These are phyloP conservation scores for Pteropus alecto DNA, from an alignment of 2,113 vertebrate genomes.

Conservation along the genomic window DNA sequence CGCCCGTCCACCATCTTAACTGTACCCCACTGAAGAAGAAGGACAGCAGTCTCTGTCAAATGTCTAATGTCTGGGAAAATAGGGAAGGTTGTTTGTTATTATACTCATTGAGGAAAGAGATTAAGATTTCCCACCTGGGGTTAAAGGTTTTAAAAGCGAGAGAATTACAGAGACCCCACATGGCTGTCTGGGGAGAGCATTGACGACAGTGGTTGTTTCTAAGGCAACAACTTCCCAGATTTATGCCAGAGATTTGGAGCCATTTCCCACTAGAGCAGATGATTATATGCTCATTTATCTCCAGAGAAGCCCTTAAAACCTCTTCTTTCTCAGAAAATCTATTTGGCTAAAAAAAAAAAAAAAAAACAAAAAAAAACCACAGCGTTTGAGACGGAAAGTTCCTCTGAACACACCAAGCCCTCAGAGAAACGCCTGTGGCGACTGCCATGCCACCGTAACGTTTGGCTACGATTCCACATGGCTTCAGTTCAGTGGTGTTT, in stretches of 20 bases:
- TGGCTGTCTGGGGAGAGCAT: constrained; percentile 64
- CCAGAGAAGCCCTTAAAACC: constrained; percentile 66
- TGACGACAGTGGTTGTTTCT: constrained; percentile 72
- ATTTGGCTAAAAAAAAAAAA: constrained; percentile 42
- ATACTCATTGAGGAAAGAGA: neutral
- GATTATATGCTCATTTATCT: constrained; percentile 73
- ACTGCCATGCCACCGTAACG: neutral
- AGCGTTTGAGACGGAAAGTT: constrained; percentile 53
- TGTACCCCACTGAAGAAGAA: neutral
- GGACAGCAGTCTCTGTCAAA: neutral
- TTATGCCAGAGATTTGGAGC: constrained; percentile 67
- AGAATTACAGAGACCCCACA: constrained; percentile 61
- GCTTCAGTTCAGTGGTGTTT: constrained; percentile 8
- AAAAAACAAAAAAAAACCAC: neutral
- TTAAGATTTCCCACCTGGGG: constrained; percentile 51
- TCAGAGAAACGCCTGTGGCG: constrained; percentile 6
- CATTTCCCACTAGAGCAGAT: constrained; percentile 60
- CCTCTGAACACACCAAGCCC: constrained; percentile 36
- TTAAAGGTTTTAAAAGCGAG: constrained; percentile 65
- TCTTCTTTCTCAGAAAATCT: constrained; percentile 69
- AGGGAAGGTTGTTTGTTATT: neutral
- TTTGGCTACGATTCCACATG: neutral
- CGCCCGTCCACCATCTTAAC: neutral
- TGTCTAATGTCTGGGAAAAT: constrained; percentile 21
- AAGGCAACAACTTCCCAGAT: constrained; percentile 71